Conservation (phyloP, 2,113 vertebrate species). For the Desmodus rotundus region DNA sequence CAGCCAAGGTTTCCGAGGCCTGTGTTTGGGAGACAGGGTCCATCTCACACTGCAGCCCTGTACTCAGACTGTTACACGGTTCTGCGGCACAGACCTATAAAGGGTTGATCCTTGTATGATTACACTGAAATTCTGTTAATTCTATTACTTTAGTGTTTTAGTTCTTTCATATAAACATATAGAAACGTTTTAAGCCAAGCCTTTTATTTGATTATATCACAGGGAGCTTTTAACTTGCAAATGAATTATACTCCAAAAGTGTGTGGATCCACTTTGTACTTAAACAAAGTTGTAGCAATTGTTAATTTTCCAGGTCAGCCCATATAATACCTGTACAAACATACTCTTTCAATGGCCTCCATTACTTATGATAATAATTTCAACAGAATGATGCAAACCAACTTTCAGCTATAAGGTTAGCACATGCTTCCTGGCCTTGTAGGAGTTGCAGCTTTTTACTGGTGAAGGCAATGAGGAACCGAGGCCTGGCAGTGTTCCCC, state of each 20-base stretch:
- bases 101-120: conserved; percentile 14
- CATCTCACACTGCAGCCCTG: conserved; percentile 98
- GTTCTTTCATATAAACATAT: background rate
- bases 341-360: background rate
- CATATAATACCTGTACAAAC: background rate
- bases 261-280: background rate
- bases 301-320: background rate
- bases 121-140: background rate
- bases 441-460: background rate
- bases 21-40: conserved; percentile 96
- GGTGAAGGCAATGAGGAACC: background rate
- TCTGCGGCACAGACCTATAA: conserved; percentile 91
- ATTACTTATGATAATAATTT: conserved; percentile 7
- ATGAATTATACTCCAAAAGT: background rate
- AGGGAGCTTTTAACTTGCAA: background rate
- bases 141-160: background rate
- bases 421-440: background rate
- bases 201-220: background rate
- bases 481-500: background rate
- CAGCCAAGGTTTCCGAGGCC: conserved; percentile 90
- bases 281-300: background rate
- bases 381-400: background rate
- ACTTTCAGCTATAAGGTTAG: conserved; percentile 5
- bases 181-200: background rate
- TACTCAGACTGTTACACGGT: conserved; percentile 96